These are phyloP conservation scores for Labeo rohita DNA, from an alignment of 2,113 vertebrate genomes.

Conservation along the genomic window DNA sequence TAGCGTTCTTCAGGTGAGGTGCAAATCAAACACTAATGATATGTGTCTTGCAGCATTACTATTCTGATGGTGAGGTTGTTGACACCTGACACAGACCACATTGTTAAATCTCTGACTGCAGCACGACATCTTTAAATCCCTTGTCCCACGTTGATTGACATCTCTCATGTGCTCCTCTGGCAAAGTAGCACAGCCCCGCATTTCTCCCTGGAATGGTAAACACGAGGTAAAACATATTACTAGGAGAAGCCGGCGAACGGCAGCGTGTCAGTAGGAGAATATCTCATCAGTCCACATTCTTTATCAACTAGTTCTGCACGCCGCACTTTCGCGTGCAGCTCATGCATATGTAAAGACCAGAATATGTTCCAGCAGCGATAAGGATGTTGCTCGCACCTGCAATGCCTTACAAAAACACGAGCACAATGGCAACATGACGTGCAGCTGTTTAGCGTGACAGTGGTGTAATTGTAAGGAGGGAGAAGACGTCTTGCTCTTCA, in stretches of 20 bases:
- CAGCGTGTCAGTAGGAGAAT: slow-evolving; percentile 31
- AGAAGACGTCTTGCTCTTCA: slow-evolving; percentile 38
- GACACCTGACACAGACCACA: slow-evolving; percentile 60
- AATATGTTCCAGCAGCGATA: slow-evolving; percentile 49
- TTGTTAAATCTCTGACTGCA: slow-evolving; percentile 59
- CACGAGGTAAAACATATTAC: slow-evolving; percentile 33
- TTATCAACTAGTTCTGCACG: slow-evolving; percentile 40
- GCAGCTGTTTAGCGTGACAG: slow-evolving; percentile 34
- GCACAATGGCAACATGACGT: slow-evolving; percentile 41
- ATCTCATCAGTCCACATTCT: slow-evolving; percentile 41
- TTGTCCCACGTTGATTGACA: slow-evolving; percentile 54
- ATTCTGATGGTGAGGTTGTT: slow-evolving; percentile 57
- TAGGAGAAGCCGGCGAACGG: slow-evolving; percentile 29
- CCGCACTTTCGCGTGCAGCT: slow-evolving; percentile 33
- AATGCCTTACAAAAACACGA: slow-evolving; percentile 41
- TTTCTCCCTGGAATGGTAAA: slow-evolving; percentile 47
- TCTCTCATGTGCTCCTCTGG: slow-evolving; percentile 53
- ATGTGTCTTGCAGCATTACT: slow-evolving; percentile 60
- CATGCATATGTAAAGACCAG: slow-evolving; percentile 55
- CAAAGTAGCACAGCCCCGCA: slow-evolving; percentile 41
- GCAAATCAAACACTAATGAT: slow-evolving; percentile 47
- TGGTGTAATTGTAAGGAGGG: slow-evolving; percentile 39
- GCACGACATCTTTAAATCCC: slow-evolving; percentile 54
- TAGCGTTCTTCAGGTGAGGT: slow-evolving; percentile 47
- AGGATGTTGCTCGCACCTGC: slow-evolving; percentile 35